Conservation (phyloP, 2,797 vertebrate species). For the Lutjanus campechanus region DNA sequence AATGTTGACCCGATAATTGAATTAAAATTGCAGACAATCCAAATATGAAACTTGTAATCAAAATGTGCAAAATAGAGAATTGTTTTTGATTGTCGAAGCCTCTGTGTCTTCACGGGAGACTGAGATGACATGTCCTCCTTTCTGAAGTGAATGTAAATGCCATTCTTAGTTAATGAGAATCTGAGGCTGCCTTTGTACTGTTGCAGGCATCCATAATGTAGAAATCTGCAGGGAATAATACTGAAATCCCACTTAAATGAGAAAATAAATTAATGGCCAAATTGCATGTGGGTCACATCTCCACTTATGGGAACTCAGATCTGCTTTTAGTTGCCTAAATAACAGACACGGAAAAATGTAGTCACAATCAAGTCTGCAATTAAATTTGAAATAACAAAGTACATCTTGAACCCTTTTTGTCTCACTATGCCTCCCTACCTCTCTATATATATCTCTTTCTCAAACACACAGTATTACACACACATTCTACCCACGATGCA, state of each 20-base stretch:
- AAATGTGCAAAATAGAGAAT: background rate
- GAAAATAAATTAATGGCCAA: constrained; percentile 84
- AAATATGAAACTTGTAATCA: constrained; percentile 1
- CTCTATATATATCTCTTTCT: constrained; percentile 22
- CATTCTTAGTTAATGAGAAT: constrained; percentile 82
- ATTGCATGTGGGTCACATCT: constrained; percentile 84
- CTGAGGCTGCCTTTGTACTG: constrained; percentile 70
- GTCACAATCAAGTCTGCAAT: constrained; percentile 37
- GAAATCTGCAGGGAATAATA: constrained; percentile 81
- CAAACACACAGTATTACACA: constrained; percentile 44
- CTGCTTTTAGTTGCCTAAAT: constrained; percentile 72
- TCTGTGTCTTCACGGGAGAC: constrained; percentile 19
- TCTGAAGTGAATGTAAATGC: constrained; percentile 74
- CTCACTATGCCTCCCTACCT: constrained; percentile 1
- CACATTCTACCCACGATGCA: constrained; percentile 54
- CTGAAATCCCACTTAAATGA: constrained; percentile 83
- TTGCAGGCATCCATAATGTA: constrained; percentile 71
- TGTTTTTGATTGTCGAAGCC: background rate
- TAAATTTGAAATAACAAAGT: constrained; percentile 59
- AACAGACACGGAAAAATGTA: constrained; percentile 51
- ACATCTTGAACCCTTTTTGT: constrained; percentile 41
- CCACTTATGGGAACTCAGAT: constrained; percentile 71
- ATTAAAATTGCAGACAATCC: constrained; percentile 6
- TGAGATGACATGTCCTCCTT: constrained; percentile 39
- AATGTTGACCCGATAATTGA: background rate